phyloP scores from a whole-genome alignment of 2,113 vertebrate genomes.

The Orthochromis malagaraziensis region DNA sequence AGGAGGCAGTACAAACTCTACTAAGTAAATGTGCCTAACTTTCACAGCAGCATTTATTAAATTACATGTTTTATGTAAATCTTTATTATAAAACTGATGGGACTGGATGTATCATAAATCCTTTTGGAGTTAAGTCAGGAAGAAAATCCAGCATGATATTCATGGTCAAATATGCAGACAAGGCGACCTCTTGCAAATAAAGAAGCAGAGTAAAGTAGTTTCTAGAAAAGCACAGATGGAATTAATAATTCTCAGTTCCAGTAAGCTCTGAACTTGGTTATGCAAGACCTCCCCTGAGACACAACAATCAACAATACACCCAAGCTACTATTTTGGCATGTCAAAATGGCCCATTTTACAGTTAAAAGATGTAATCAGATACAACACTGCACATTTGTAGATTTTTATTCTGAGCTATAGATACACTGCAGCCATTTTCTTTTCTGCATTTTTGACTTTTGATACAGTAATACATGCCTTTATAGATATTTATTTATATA shows the following conservation, averaged over 20 bases:
- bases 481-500: conserved; percentile 90
- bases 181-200: neutral
- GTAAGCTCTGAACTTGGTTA: neutral
- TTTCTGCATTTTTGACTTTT: conserved; percentile 78
- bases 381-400: conserved; percentile 70
- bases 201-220: neutral
- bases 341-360: neutral
- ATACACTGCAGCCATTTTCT: conserved; percentile 90
- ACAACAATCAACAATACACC: neutral
- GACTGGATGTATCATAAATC: neutral
- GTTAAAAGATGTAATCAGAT: neutral
- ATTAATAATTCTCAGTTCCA: neutral
- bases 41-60: neutral
- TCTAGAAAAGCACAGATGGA: neutral
- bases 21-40: neutral
- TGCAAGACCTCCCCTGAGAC: neutral
- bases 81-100: neutral
- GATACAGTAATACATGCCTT: conserved; percentile 97
- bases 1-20: neutral
- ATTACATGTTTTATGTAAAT: neutral
- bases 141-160: neutral
- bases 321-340: neutral
- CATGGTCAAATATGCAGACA: neutral
- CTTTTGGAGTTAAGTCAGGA: neutral
- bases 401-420: conserved; percentile 91